Evolutionary conservation across 1,140 invertebrate genomes (phyloP), one percentile per base, ranked within the genome.

Genomic region (Aphaenogaster ashmeadi): DNA sequence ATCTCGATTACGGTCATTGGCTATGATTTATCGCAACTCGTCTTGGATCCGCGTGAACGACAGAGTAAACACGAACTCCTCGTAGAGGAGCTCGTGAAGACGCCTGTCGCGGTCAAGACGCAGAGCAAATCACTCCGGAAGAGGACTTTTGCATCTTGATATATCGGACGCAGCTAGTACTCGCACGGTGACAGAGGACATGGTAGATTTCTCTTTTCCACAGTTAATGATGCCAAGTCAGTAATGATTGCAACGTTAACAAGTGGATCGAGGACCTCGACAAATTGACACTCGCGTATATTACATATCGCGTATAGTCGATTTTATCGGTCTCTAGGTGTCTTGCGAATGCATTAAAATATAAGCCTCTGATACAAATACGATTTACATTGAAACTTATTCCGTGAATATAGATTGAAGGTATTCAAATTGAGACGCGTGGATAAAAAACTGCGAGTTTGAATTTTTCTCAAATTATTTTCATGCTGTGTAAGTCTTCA

Each of bases 11-110:
- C 54, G 62, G 38, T 81, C 78, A 33, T 89, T 78, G 60, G 18
- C 41, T 52, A 66, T 87, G 88, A 89, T 89, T 87, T 89, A 90
- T 89, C 58, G 27, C 64, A 54, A 41, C 50, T 81, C 78, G 47
- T 69, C 41, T 44, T 38, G 87, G 18, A 11, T 44, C 50, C 64
- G 8, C 47, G 47, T 54, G 47, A n/a, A 64, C 36, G 21, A 50
- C 67, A 44, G 86, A 64, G 58, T 71, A 47, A 87, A 69, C 66
- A 54, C 64, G 47, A 47, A 9, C 27, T 27, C 0, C 27, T n/a
- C 18, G 5, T 18, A n/a, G 41, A 75, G 72, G 21, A 58, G 36
- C 36, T 41, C n/a, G 33, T n/a, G 18, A 56, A 41, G 36, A 5
- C 15, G 13, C 21, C 18, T 41, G 36, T 80, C 36, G 62, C n/a